Evolutionary conservation across 2,113 vertebrate species (phyloP).

Genomic region (Mellivora capensis): DNA sequence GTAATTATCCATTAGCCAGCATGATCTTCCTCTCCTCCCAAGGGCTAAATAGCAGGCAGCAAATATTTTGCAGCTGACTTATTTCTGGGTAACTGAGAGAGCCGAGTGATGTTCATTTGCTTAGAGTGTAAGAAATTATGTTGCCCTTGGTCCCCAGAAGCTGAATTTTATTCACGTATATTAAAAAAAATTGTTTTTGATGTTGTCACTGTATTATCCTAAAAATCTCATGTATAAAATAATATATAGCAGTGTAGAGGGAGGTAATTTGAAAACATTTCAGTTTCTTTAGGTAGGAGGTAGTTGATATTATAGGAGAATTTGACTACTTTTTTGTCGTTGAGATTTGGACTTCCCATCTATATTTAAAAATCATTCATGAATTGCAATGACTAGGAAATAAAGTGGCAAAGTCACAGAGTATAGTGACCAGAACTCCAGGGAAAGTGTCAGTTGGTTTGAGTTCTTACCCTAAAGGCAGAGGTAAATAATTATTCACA

Average conservation of each 20-base stretch:
- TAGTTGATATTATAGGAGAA: background rate
- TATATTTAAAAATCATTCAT: background rate
- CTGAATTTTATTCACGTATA: background rate
- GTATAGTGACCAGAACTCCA: background rate
- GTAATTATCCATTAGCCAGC: conserved; percentile 4
- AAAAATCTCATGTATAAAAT: background rate
- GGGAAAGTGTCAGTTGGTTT: background rate
- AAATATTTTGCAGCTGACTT: conserved; percentile 10
- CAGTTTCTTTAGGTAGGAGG: background rate
- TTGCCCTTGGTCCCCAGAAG: background rate
- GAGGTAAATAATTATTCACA: background rate
- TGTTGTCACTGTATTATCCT: background rate
- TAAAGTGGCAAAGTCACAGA: background rate
- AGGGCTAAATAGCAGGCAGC: background rate
- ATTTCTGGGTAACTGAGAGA: background rate
- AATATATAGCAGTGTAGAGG: background rate
- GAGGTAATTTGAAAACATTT: background rate
- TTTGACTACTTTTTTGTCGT: background rate
- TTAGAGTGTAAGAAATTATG: conserved; percentile 19
- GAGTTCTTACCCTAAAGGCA: background rate
- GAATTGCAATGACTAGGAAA: background rate
- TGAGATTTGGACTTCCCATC: background rate
- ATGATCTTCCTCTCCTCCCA: background rate
- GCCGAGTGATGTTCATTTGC: background rate
- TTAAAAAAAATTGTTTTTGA: background rate